These are phyloP conservation scores for Daboia siamensis DNA, from an alignment of 2,113 vertebrate genomes.

Conservation along the genomic window DNA sequence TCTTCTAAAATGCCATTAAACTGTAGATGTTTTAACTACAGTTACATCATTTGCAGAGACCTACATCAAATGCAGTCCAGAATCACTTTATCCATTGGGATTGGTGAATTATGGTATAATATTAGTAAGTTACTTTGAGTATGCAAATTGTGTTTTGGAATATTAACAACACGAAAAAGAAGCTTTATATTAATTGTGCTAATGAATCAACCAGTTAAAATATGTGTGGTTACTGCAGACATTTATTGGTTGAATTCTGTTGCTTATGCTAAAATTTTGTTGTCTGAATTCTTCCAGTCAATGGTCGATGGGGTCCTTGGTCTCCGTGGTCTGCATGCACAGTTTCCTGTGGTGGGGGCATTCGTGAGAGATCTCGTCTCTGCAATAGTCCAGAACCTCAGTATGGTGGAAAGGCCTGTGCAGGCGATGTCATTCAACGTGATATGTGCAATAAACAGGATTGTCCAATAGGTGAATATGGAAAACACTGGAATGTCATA, in stretches of 20 bases:
- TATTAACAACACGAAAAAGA: neutral
- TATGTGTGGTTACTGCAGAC: neutral
- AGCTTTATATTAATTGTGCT: neutral
- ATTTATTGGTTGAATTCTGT: neutral
- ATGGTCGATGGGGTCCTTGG: constrained; percentile 95
- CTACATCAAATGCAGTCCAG: neutral
- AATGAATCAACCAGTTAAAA: neutral
- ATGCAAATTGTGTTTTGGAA: neutral
- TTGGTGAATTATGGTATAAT: neutral
- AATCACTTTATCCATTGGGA: neutral
- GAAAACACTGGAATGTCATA: neutral
- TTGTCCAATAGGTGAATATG: constrained; percentile 84
- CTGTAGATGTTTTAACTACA: neutral
- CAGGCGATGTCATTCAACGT: constrained; percentile 76
- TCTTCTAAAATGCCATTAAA: neutral
- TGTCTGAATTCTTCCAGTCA: constrained; percentile 69
- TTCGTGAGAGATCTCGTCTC: constrained; percentile 78
- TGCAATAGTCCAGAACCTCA: constrained; percentile 91
- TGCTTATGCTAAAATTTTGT: constrained; percentile 5
- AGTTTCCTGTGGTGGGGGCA: constrained; percentile 86
- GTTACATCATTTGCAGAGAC: neutral
- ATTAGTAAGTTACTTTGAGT: neutral
- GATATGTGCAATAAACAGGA: constrained; percentile 85
- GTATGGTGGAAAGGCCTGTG: constrained; percentile 82
- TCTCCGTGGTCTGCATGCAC: constrained; percentile 93